Base-by-base conservation (phyloP, 2,888 invertebrate species). In the Drosophila nigricruria region DNA sequence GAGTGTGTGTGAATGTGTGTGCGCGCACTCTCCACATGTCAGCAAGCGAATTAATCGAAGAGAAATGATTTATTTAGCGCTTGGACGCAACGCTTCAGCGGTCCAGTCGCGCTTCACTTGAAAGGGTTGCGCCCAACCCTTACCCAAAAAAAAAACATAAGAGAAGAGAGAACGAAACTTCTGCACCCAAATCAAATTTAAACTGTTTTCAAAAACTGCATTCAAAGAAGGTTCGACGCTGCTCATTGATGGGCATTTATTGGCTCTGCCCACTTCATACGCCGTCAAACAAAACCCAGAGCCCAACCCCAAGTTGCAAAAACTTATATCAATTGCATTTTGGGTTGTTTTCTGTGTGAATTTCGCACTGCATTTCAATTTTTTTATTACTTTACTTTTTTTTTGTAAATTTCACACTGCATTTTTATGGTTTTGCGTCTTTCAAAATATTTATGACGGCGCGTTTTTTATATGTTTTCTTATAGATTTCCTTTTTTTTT, bases 31-130 rank as follows among this genome's bases (percentile, higher is more conserved):
- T 77, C 77, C 90, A 91, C 92, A 92, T 92, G 92, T 92, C 92
- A 91, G 91, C 92, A 92, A 92, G 91, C 89, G 92, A 92, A 92
- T 92, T 92, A 92, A 92, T 92, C 92, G 92, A 91, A 92, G 91
- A 92, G 92, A 92, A 92, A 92, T 92, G 92, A 92, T 92, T 92
- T 92, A 92, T 92, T 92, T 90, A 89, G 81, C 89, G 82, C 87
- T 85, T 71, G 81, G 83, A 76, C 77, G 80, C 57, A 53, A 83
- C 80, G 87, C 89, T 81, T 87, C 85, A 81, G 80, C 82, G 91
- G 84, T 53, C 77, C 88, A 61, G 71, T 70, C 43, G 47, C 60
- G 58, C 56, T 53, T 57, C 68, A 52, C 54, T 52, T 43, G 59
- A 62, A 82, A 83, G 84, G 84, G 90, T 88, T 86, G 70, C 57